phyloP scores from a whole-genome alignment of 2,797 vertebrate species.

The Gymnoscopelus braueri region DNA sequence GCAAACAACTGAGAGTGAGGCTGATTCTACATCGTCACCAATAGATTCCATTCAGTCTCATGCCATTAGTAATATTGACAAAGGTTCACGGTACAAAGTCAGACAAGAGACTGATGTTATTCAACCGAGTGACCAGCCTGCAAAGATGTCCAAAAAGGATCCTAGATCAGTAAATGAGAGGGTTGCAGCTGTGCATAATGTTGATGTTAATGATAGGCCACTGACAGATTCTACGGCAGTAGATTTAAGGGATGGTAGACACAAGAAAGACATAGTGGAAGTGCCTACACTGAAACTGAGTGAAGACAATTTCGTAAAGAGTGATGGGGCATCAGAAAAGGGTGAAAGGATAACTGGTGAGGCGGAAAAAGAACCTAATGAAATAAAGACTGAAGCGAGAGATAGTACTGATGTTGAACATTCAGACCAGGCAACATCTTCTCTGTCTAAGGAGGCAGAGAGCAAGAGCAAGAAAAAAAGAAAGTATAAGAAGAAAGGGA shows the following conservation, averaged over 20 bases:
- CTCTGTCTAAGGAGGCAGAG: constrained; percentile 40
- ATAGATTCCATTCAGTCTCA: constrained; percentile 4
- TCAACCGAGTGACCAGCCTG: constrained; percentile 3
- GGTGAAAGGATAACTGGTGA: constrained; percentile 12
- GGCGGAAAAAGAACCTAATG: constrained; percentile 30
- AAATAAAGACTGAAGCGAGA: constrained; percentile 29
- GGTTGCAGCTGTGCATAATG: neutral
- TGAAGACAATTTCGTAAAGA: neutral
- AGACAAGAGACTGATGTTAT: constrained; percentile 8
- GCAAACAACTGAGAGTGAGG: constrained; percentile 14
- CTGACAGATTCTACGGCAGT: neutral
- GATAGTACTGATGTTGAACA: constrained; percentile 21
- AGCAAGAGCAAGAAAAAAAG: constrained; percentile 70
- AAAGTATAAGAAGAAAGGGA: constrained; percentile 66
- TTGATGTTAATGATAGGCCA: constrained; percentile 9
- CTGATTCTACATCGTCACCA: neutral
- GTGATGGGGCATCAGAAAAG: neutral
- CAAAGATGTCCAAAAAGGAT: neutral
- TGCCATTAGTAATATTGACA: constrained; percentile 2
- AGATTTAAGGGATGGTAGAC: constrained; percentile 13
- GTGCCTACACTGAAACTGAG: neutral
- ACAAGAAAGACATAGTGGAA: constrained; percentile 11
- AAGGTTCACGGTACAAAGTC: constrained; percentile 14
- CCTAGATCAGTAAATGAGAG: neutral
- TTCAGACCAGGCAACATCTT: constrained; percentile 17